These are phyloP conservation scores for Gasterosteus aculeatus DNA, from an alignment of 2,113 vertebrate genomes.

Conservation along the genomic window DNA sequence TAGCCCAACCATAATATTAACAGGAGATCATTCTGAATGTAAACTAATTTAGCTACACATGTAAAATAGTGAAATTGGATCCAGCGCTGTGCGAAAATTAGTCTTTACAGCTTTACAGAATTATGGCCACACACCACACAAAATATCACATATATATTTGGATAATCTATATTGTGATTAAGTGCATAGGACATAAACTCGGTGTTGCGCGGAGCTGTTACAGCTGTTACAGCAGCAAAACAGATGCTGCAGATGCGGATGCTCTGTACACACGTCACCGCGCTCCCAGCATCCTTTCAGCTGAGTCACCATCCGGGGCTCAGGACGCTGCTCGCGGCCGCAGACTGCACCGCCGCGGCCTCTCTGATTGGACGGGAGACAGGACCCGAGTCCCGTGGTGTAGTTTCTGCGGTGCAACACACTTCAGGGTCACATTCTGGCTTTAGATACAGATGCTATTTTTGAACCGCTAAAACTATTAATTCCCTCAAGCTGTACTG, in stretches of 20 bases:
- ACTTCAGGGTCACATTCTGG: slow-evolving; percentile 16
- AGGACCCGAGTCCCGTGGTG: slow-evolving; percentile 11
- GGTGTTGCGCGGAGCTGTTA: neutral
- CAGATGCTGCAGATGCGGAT: slow-evolving; percentile 23
- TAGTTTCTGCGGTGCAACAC: slow-evolving; percentile 5
- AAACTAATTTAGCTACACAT: neutral
- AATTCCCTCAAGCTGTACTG: neutral
- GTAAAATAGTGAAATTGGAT: neutral
- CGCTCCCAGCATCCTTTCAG: slow-evolving; percentile 38
- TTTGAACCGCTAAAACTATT: neutral
- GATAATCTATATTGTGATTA: slow-evolving; percentile 21
- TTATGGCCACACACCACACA: neutral
- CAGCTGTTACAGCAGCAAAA: slow-evolving; percentile 9
- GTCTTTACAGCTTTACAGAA: neutral
- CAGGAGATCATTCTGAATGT: neutral
- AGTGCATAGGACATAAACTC: neutral
- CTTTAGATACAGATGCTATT: slow-evolving; percentile 4
- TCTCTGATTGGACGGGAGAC: slow-evolving; percentile 55
- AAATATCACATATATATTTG: neutral
- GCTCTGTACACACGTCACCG: slow-evolving; percentile 10
- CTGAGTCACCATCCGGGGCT: slow-evolving; percentile 64
- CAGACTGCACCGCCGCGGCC: slow-evolving; percentile 42
- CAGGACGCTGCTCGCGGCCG: slow-evolving; percentile 55
- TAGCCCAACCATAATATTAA: neutral
- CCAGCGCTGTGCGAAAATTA: neutral